Evolutionary conservation across 2,113 vertebrate species (phyloP).

Genomic region (Forbesichthys agassizii): DNA sequence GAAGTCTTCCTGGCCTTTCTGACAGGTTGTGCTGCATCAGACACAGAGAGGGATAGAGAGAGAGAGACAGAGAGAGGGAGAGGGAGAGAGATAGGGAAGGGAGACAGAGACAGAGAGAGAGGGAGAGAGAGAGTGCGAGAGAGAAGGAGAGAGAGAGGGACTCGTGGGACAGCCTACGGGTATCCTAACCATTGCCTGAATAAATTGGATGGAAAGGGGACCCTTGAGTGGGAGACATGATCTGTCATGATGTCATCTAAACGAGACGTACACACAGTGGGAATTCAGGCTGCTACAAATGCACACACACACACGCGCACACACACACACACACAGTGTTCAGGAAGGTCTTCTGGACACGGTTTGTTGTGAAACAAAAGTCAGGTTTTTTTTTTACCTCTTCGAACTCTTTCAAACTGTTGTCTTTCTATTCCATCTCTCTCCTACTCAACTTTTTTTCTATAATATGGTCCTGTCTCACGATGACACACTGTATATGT

Average conservation of each 20-base stretch:
- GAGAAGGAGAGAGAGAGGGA: slow-evolving; percentile 47
- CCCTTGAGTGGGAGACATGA: slow-evolving; percentile 59
- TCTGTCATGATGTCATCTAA: slow-evolving; percentile 73
- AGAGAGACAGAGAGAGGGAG: slow-evolving; percentile 39
- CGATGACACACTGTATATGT: not conserved
- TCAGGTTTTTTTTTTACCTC: not conserved
- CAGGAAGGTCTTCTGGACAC: slow-evolving; percentile 25
- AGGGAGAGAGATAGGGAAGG: slow-evolving; percentile 23
- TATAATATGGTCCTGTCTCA: not conserved
- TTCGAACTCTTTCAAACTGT: not conserved
- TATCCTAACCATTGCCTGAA: slow-evolving; percentile 60
- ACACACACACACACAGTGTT: not conserved
- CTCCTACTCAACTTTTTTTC: not conserved
- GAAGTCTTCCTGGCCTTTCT: slow-evolving; percentile 73
- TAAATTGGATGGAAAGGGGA: slow-evolving; percentile 71
- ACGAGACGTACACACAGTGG: slow-evolving; percentile 50
- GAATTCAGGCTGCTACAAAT: slow-evolving; percentile 44
- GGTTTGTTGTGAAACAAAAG: slow-evolving; percentile 26
- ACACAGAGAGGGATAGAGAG: slow-evolving; percentile 19
- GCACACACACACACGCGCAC: slow-evolving; percentile 8
- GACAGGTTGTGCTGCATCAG: slow-evolving; percentile 50
- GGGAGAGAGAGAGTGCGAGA: slow-evolving; percentile 23
- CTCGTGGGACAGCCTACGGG: slow-evolving; percentile 59
- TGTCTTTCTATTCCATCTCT: slow-evolving; percentile 3
- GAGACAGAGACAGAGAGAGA: slow-evolving; percentile 35